These are phyloP conservation scores for Henricia sp. DNA, from an alignment of 53 echinoderm and acorn worm genomes.

Conservation along the genomic window DNA sequence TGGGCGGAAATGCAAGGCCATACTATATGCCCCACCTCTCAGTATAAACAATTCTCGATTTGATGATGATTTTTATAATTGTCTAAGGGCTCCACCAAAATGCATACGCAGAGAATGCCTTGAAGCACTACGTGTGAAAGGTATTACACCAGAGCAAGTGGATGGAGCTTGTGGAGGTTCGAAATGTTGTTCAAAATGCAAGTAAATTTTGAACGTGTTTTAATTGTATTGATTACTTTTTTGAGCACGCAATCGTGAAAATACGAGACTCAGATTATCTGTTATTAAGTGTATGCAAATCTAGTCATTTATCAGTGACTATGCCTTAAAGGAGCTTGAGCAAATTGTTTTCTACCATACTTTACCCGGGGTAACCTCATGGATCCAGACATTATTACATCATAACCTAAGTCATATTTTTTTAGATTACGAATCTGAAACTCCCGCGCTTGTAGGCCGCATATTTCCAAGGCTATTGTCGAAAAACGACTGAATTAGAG, in stretches of 20 bases:
- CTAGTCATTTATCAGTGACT: background rate
- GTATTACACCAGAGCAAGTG: background rate
- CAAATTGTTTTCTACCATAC: background rate
- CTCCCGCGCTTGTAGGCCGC: too few relatives aligned
- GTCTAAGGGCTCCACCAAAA: background rate
- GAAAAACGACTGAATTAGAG: too few relatives aligned
- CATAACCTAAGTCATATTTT: too few relatives aligned
- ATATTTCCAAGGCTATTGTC: too few relatives aligned
- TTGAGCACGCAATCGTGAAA: too few relatives aligned
- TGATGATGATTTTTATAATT: background rate
- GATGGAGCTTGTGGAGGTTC: background rate
- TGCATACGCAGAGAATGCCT: background rate
- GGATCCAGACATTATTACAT: too few relatives aligned
- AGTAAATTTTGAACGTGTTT: background rate
- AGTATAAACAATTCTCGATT: background rate
- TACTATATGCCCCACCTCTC: background rate
- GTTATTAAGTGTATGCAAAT: background rate
- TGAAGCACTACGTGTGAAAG: background rate
- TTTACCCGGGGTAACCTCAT: too few relatives aligned
- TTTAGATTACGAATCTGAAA: too few relatives aligned
- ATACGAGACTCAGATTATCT: too few relatives aligned
- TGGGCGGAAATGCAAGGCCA: background rate
- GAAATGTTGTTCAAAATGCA: slow-evolving; percentile 6
- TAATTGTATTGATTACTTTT: background rate
- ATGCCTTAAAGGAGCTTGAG: background rate